Evolutionary conservation across 2,797 vertebrate genomes (phyloP).

Genomic region (Danio jaintianensis): DNA sequence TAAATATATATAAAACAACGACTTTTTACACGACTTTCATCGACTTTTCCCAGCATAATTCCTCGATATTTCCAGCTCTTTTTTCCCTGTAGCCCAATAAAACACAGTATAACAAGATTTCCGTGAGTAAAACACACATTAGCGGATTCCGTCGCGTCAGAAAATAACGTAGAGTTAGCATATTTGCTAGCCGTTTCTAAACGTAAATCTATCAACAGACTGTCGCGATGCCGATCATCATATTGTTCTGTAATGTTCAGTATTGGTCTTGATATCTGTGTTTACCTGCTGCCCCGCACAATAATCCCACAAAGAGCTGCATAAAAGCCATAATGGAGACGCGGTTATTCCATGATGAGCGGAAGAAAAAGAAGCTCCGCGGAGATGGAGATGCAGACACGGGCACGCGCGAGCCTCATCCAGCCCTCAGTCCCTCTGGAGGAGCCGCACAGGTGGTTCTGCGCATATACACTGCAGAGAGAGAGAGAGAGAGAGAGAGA

Average conservation of each 20-base stretch:
- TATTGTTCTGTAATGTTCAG: too few species aligned
- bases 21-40: background rate
- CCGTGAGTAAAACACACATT: too few species aligned
- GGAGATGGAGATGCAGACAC: background rate
- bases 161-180: too few species aligned
- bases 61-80: background rate
- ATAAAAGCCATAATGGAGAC: slow-evolving; percentile 79
- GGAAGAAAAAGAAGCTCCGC: background rate
- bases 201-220: too few species aligned
- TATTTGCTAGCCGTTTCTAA: too few species aligned
- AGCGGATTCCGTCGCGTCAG: too few species aligned
- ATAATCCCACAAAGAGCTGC: slow-evolving; percentile 76
- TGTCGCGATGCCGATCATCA: too few species aligned
- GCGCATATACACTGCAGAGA: background rate
- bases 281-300: slow-evolving; percentile 78
- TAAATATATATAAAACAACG: background rate
- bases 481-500: slow-evolving; percentile 11
- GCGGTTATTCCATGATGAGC: slow-evolving; percentile 23
- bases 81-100: too few species aligned
- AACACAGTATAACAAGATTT: too few species aligned
- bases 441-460: background rate
- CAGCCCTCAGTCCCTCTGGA: background rate
- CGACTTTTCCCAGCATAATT: background rate
- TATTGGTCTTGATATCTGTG: slow-evolving; percentile 2
- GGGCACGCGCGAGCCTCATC: background rate